A percentile compares a stretch with the other conserved stretches of the same genome.
Evolutionary conservation across 2,888 invertebrate species (phyloP).

Genomic region (Eledone cirrhosa): DNA sequence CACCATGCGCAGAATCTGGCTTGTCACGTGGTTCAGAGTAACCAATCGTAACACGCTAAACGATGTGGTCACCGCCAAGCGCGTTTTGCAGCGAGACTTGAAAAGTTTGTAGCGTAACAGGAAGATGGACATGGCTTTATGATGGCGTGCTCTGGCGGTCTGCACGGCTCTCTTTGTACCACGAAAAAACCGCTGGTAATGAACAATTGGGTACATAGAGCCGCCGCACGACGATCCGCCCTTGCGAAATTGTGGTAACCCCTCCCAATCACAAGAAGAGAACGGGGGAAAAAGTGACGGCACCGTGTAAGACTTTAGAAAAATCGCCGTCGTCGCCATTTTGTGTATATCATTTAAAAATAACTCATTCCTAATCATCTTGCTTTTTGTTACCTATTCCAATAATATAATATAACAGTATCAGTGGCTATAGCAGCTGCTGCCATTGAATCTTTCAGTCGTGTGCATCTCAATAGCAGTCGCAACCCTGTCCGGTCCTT

Average conservation of each 20-base stretch:
- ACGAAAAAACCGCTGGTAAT: slow-evolving; percentile 5
- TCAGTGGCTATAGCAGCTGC: too few relatives aligned
- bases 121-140: slow-evolving; percentile 21
- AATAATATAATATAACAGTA: background rate
- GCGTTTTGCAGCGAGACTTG: slow-evolving; percentile 27
- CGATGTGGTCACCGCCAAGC: slow-evolving; percentile 20
- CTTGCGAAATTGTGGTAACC: background rate
- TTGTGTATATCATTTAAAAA: slow-evolving; percentile 12
- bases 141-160: slow-evolving; percentile 17
- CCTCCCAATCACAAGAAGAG: background rate
- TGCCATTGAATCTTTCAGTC: too few relatives aligned
- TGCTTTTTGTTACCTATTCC: background rate
- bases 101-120: slow-evolving; percentile 22
- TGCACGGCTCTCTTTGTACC: slow-evolving; percentile 15
- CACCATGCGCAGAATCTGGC: slow-evolving; percentile 15
- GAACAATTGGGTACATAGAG: slow-evolving; percentile 16
- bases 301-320: slow-evolving; percentile 19
- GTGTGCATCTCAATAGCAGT: too few relatives aligned
- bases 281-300: slow-evolving; percentile 20
- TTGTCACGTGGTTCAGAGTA: background rate
- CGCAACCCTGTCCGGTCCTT: background rate
- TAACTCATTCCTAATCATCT: background rate
- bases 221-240: slow-evolving; percentile 25
- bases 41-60: slow-evolving; percentile 4
- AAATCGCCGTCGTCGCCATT: slow-evolving; percentile 12